Evolutionary conservation across 2,797 vertebrate species (phyloP).

Genomic region (Intellagama lesueurii): DNA sequence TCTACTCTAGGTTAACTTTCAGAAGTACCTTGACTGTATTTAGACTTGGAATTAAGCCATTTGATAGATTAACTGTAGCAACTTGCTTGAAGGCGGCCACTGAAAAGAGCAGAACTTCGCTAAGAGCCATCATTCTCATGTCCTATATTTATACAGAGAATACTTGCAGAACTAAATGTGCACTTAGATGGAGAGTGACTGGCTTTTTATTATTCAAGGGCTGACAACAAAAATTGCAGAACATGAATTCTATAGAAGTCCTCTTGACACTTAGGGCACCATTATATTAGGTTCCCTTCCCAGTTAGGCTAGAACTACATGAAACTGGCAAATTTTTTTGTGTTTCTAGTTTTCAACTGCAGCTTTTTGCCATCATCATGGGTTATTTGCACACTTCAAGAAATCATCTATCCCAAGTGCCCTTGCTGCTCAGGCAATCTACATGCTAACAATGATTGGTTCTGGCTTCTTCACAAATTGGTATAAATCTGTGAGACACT

Average conservation of each 20-base stretch:
- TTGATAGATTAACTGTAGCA: not conserved
- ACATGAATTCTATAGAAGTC: not conserved
- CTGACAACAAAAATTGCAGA: too few species aligned
- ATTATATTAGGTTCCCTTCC: not conserved
- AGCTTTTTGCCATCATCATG: not conserved
- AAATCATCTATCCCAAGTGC: not conserved
- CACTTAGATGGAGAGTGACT: not conserved
- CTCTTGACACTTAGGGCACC: too few species aligned
- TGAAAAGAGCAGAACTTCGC: not conserved
- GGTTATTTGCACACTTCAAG: not conserved
- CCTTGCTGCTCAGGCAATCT: slow-evolving; percentile 76
- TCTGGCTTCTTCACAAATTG: slow-evolving; percentile 95
- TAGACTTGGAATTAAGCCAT: not conserved
- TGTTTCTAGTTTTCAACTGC: not conserved
- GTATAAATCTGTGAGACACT: slow-evolving; percentile 77
- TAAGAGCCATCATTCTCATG: not conserved
- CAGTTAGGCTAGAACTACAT: not conserved
- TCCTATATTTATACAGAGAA: not conserved
- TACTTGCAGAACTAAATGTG: not conserved
- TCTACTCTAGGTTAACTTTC: not conserved
- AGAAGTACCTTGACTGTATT: not conserved
- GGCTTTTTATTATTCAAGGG: not conserved
- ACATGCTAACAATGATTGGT: slow-evolving; percentile 96
- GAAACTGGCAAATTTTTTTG: not conserved
- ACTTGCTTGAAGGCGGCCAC: not conserved